Conservation (phyloP, 2,113 vertebrate species). For the Brachyistius frenatus region DNA sequence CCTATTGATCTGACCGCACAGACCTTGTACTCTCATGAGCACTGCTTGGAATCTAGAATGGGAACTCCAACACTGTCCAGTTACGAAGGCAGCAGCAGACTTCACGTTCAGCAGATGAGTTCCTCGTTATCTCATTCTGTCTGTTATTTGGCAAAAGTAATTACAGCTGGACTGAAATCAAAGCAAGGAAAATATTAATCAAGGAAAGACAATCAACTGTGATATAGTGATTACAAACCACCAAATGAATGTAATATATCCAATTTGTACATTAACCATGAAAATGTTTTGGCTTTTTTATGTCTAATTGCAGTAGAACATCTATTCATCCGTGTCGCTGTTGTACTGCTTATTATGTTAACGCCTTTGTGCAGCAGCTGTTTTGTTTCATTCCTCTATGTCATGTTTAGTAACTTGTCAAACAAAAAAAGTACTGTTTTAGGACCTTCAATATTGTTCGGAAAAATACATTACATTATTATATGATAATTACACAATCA, state of each 20-base stretch:
- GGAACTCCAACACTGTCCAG: slow-evolving; percentile 7
- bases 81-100: neutral
- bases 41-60: neutral
- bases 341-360: neutral
- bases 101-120: neutral
- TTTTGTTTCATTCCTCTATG: too few species aligned
- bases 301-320: neutral
- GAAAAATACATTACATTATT: too few species aligned
- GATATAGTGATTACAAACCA: slow-evolving; percentile 20
- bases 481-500: too few species aligned
- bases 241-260: neutral
- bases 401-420: too few species aligned
- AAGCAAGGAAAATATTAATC: slow-evolving; percentile 10
- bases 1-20: slow-evolving; percentile 69
- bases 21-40: slow-evolving; percentile 24
- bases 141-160: slow-evolving; percentile 25
- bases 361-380: neutral
- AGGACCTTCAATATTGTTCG: too few species aligned
- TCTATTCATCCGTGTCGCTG: neutral
- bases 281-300: neutral
- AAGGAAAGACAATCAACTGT: slow-evolving; percentile 19
- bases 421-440: too few species aligned
- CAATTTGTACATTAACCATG: slow-evolving; percentile 8
- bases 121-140: slow-evolving; percentile 7
- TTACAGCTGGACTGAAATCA: slow-evolving; percentile 17